Conservation (phyloP, 2,797 vertebrate species). For the Myripristis jacobus region DNA sequence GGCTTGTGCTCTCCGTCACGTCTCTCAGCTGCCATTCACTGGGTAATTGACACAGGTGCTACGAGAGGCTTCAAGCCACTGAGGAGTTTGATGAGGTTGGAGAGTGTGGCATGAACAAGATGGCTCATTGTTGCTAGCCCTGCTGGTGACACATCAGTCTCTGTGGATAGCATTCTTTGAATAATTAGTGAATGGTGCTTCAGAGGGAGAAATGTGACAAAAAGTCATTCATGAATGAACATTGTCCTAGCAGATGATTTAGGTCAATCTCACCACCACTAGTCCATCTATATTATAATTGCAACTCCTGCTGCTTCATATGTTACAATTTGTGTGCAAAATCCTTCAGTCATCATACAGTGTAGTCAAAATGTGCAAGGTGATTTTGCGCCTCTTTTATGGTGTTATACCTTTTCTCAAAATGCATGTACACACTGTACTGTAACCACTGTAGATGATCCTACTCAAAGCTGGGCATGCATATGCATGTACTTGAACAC, state of each 20-base stretch:
- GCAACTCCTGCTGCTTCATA: background rate
- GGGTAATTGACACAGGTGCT: conserved; percentile 18
- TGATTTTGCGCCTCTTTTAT: background rate
- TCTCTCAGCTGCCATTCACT: conserved; percentile 24
- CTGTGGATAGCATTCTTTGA: conserved; percentile 2
- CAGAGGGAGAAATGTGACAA: background rate
- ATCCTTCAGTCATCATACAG: background rate
- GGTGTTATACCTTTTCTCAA: background rate
- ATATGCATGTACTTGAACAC: background rate
- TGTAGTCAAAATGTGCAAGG: background rate
- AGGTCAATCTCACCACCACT: background rate
- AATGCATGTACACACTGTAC: background rate
- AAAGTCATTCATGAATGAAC: background rate
- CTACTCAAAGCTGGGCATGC: background rate
- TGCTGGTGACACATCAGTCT: background rate
- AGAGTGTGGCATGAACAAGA: conserved; percentile 29
- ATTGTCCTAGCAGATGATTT: background rate
- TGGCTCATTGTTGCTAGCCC: conserved; percentile 10
- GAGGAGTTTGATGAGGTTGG: conserved; percentile 21
- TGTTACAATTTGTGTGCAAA: background rate
- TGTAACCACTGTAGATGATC: background rate
- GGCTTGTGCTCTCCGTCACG: background rate
- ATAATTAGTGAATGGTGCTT: conserved; percentile 24
- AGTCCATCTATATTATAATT: background rate
- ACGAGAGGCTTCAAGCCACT: conserved; percentile 30